Evolutionary conservation across 2,113 vertebrate species (phyloP).

Genomic region (Petroica traversi): DNA sequence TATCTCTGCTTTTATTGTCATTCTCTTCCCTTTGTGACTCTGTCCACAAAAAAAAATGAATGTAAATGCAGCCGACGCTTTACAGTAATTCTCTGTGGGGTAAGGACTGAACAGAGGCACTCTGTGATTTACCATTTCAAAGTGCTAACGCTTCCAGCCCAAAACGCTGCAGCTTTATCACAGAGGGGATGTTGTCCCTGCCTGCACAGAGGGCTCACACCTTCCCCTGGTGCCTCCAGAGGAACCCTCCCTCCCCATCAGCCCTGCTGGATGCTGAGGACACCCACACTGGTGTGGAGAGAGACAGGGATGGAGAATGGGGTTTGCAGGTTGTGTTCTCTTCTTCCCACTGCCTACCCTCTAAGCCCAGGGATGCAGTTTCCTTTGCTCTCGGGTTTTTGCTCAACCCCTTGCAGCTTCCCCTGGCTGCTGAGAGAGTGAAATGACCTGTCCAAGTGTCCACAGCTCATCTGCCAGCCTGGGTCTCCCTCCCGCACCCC

Average conservation of each 20-base stretch:
- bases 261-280: background rate
- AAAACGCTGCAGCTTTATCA: background rate
- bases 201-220: background rate
- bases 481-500: background rate
- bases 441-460: background rate
- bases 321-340: background rate
- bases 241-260: background rate
- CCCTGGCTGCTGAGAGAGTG: background rate
- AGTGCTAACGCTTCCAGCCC: background rate
- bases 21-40: background rate
- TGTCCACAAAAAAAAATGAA: background rate
- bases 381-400: background rate
- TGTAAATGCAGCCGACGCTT: background rate
- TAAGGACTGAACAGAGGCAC: background rate
- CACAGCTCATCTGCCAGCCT: background rate
- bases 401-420: too few species aligned
- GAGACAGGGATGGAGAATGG: too few species aligned
- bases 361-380: too few species aligned
- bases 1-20: constrained; percentile 4
- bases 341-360: background rate
- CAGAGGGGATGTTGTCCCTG: background rate
- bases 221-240: background rate
- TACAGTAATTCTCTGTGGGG: background rate
- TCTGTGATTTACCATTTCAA: constrained; percentile 18
- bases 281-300: background rate